A percentile compares a stretch with the other conserved stretches of the same genome.
Conservation (phyloP, 2,888 invertebrate species). For the Oscheius onirici region DNA sequence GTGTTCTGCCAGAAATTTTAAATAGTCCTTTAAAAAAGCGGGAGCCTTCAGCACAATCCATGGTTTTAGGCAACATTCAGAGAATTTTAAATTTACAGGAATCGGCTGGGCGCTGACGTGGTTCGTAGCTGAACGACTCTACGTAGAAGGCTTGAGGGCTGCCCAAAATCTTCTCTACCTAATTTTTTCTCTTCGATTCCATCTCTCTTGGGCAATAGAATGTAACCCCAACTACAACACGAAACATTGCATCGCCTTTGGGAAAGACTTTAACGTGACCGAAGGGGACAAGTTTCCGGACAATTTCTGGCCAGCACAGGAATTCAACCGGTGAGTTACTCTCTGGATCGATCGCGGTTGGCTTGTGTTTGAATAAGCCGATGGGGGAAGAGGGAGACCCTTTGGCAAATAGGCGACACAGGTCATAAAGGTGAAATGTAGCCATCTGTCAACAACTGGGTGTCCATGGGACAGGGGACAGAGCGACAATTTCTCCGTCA, state of each 20-base stretch:
- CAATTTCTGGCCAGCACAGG: constrained; percentile 62
- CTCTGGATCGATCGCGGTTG: constrained; percentile 7
- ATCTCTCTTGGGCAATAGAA: constrained; percentile 46
- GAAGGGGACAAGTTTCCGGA: constrained; percentile 45
- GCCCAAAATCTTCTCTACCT: constrained; percentile 48
- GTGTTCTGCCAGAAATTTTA: too few relatives aligned
- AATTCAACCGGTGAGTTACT: constrained; percentile 51
- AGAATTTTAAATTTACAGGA: constrained; percentile 43
- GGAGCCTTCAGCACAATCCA: neutral
- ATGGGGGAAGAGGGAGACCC: too few relatives aligned
- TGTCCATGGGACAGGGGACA: neutral
- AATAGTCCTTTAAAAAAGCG: neutral
- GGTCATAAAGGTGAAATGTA: constrained; percentile 3
- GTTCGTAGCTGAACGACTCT: constrained; percentile 50
- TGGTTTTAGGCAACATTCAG: neutral
- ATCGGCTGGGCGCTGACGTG: constrained; percentile 60
- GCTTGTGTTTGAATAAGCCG: constrained; percentile 29
- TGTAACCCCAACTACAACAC: constrained; percentile 42
- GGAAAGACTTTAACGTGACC: constrained; percentile 37
- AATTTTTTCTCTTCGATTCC: constrained; percentile 43
- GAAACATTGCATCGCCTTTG: constrained; percentile 37
- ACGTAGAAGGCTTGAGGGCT: constrained; percentile 44
- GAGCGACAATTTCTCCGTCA: neutral
- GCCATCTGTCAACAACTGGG: neutral
- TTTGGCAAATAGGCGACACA: constrained; percentile 16